Conservation (phyloP, 2,888 invertebrate species). For the Drosophila lutescens region DNA sequence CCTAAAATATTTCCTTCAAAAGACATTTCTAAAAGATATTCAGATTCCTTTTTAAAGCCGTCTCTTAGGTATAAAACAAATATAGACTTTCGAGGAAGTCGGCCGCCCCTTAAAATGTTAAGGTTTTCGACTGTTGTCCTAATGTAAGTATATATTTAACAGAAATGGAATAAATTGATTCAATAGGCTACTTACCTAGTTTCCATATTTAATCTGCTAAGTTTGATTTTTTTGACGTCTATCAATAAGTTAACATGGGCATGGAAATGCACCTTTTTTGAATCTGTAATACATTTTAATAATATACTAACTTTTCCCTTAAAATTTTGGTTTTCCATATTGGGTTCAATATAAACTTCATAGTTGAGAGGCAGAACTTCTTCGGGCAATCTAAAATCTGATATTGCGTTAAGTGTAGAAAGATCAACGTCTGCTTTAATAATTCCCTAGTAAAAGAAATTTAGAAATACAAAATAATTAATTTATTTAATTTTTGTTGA, state of each 20-base stretch:
- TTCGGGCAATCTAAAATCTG: slow-evolving; percentile 87
- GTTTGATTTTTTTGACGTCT: slow-evolving; percentile 85
- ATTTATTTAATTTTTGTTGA: too few species aligned
- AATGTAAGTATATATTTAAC: slow-evolving; percentile 8
- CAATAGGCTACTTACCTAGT: slow-evolving; percentile 51
- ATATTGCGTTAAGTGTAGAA: slow-evolving; percentile 88
- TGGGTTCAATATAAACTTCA: slow-evolving; percentile 88
- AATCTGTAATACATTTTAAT: slow-evolving; percentile 87
- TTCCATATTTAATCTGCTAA: slow-evolving; percentile 78
- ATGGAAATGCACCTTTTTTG: slow-evolving; percentile 88
- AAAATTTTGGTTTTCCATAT: slow-evolving; percentile 87
- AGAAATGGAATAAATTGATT: neutral
- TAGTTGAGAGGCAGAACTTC: slow-evolving; percentile 88
- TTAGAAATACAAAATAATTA: too few species aligned
- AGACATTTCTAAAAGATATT: slow-evolving; percentile 87
- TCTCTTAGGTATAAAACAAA: slow-evolving; percentile 87
- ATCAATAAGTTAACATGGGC: slow-evolving; percentile 88
- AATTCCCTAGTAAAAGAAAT: too few species aligned
- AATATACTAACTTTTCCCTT: slow-evolving; percentile 89
- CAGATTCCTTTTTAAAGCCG: slow-evolving; percentile 85
- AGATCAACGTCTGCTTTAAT: slow-evolving; percentile 84
- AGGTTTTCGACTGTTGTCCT: slow-evolving; percentile 49
- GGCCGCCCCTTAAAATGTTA: slow-evolving; percentile 84
- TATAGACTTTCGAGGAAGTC: slow-evolving; percentile 87
- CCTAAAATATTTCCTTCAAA: slow-evolving; percentile 89